phyloP scores from a whole-genome alignment of 2,113 vertebrate species.

The Balaeniceps rex region DNA sequence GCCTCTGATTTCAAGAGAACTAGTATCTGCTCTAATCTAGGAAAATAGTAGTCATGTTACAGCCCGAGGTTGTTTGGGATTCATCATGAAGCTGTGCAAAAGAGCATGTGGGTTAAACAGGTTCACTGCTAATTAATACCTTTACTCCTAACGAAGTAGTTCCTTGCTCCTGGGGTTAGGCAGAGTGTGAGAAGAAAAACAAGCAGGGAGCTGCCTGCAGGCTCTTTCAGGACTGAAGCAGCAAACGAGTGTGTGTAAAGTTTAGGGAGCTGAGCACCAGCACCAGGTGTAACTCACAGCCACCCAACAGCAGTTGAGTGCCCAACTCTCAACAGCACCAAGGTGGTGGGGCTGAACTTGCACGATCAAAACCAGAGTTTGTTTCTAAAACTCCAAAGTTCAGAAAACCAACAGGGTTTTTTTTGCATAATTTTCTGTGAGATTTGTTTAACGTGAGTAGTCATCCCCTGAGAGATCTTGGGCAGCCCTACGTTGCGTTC shows the following conservation, averaged over 20 bases:
- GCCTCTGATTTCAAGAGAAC: background rate
- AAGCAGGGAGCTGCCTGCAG: background rate
- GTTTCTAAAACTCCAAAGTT: background rate
- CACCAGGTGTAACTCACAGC: background rate
- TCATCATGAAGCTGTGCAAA: conserved; percentile 40
- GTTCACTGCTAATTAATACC: conserved; percentile 40
- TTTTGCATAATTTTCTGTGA: background rate
- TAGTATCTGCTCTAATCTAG: background rate
- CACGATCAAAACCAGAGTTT: background rate
- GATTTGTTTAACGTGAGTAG: background rate
- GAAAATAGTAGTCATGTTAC: conserved; percentile 25
- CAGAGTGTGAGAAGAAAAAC: conserved; percentile 15
- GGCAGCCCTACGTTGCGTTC: rapidly evolving
- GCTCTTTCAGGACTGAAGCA: background rate
- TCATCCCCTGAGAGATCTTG: background rate
- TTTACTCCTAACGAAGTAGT: background rate
- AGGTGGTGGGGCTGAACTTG: background rate
- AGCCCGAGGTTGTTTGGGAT: background rate
- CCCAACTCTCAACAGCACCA: rapidly evolving
- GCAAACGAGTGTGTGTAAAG: background rate
- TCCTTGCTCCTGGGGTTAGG: background rate
- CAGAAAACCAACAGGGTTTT: background rate
- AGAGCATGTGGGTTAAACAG: conserved; percentile 11
- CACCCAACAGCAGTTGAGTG: rapidly evolving
- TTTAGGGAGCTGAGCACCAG: background rate